Evolutionary conservation across 1,140 invertebrate species (phyloP).

Genomic region (Drosophila dunni): DNA sequence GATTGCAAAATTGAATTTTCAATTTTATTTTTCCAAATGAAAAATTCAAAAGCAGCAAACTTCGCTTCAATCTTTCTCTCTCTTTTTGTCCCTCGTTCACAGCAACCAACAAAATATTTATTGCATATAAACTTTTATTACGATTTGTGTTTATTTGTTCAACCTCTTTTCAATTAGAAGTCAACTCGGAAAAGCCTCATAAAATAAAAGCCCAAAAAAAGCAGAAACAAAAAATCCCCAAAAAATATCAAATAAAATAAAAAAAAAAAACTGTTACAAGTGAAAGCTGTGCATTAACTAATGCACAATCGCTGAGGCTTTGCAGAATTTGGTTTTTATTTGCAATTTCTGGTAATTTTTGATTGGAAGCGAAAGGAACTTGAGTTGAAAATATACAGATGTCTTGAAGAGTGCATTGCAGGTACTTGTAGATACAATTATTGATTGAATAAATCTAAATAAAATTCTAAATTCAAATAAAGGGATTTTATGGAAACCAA

Average conservation of each 20-base stretch:
- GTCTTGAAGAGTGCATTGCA: neutral
- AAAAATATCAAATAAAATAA: conserved; percentile 16
- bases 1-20: conserved; percentile 81
- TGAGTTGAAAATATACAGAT: neutral
- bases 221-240: neutral
- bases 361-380: neutral
- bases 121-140: conserved; percentile 82
- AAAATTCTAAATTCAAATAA: no score
- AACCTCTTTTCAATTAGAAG: conserved; percentile 79
- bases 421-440: neutral
- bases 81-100: conserved; percentile 14
- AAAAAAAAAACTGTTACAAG: conserved; percentile 12
- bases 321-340: neutral
- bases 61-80: neutral
- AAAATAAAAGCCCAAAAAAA: conserved; percentile 55
- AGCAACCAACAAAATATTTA: conserved; percentile 72
- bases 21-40: conserved; percentile 80
- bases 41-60: conserved; percentile 73
- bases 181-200: conserved; percentile 52
- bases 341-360: neutral
- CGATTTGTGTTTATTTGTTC: conserved; percentile 79
- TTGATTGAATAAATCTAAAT: no score
- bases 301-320: conserved; percentile 12
- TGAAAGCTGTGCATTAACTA: conserved; percentile 21
- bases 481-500: no score